Evolutionary conservation across 2,888 invertebrate genomes (phyloP).

Genomic region (Tanytarsus gracilentus): DNA sequence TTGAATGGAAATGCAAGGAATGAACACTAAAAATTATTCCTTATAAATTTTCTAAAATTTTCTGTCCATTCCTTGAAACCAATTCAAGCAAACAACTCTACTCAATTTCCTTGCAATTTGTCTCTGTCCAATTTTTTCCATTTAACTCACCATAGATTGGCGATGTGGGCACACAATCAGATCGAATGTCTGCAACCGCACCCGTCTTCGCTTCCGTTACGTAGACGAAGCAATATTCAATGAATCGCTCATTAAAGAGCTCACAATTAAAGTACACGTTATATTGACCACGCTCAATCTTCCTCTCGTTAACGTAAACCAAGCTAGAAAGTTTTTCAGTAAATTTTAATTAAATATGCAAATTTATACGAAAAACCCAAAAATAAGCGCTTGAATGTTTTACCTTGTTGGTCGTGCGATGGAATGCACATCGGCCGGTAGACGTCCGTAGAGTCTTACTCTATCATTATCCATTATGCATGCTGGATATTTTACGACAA

Average conservation of each 20-base stretch:
- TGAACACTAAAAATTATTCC: too few species aligned
- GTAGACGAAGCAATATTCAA: constrained; percentile 83
- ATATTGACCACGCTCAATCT: constrained; percentile 62
- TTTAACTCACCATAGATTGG: constrained; percentile 60
- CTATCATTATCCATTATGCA: constrained; percentile 69
- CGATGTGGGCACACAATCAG: constrained; percentile 75
- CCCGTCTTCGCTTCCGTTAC: constrained; percentile 77
- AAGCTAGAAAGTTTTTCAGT: constrained; percentile 32
- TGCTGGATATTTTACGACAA: constrained; percentile 74
- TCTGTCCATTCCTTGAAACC: too few species aligned
- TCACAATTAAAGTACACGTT: constrained; percentile 70
- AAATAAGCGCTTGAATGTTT: constrained; percentile 38
- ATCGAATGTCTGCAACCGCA: constrained; percentile 73
- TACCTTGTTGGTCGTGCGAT: constrained; percentile 52
- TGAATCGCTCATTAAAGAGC: constrained; percentile 69
- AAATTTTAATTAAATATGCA: constrained; percentile 14
- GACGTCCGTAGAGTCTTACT: constrained; percentile 68
- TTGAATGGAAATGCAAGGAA: too few species aligned
- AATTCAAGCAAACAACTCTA: too few species aligned
- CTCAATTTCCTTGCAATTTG: too few species aligned
- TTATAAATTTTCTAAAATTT: too few species aligned
- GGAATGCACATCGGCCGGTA: constrained; percentile 60
- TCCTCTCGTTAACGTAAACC: constrained; percentile 57
- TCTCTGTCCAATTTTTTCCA: too few species aligned
- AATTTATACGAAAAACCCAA: background rate